Evolutionary conservation across 2,797 vertebrate genomes (phyloP).

Genomic region (Choloepus didactylus): DNA sequence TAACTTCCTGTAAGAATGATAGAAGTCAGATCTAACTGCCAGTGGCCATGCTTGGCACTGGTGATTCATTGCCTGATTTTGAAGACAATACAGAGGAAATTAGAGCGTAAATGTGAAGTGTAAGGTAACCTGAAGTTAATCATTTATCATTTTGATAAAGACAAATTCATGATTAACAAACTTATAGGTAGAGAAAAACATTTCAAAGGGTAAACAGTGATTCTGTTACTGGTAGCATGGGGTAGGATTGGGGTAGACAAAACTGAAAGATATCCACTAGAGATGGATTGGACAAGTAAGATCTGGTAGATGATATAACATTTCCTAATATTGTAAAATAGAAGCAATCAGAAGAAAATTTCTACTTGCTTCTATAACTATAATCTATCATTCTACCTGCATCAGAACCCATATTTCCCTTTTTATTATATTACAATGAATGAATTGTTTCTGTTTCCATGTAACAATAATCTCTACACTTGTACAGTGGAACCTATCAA

Average conservation of each 20-base stretch:
- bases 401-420: not conserved
- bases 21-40: slow-evolving; percentile 19
- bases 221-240: slow-evolving; percentile 45
- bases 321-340: slow-evolving; percentile 44
- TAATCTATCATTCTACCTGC: not conserved
- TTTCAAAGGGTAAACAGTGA: slow-evolving; percentile 21
- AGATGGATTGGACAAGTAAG: not conserved
- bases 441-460: slow-evolving; percentile 8
- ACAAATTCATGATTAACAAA: not conserved
- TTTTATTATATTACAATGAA: slow-evolving; percentile 16
- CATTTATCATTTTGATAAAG: slow-evolving; percentile 48
- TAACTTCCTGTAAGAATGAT: not conserved
- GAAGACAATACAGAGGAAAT: slow-evolving; percentile 3
- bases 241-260: not conserved
- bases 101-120: not conserved
- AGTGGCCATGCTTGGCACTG: not conserved
- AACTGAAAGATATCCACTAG: not conserved
- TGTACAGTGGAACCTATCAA: not conserved
- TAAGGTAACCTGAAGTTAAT: not conserved
- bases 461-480: not conserved
- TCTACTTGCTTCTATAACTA: not conserved
- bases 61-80: slow-evolving; percentile 17
- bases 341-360: not conserved
- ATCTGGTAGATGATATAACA: not conserved
- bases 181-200: not conserved